phyloP scores from a whole-genome alignment of 2,797 vertebrate genomes.

The Alca torda region DNA sequence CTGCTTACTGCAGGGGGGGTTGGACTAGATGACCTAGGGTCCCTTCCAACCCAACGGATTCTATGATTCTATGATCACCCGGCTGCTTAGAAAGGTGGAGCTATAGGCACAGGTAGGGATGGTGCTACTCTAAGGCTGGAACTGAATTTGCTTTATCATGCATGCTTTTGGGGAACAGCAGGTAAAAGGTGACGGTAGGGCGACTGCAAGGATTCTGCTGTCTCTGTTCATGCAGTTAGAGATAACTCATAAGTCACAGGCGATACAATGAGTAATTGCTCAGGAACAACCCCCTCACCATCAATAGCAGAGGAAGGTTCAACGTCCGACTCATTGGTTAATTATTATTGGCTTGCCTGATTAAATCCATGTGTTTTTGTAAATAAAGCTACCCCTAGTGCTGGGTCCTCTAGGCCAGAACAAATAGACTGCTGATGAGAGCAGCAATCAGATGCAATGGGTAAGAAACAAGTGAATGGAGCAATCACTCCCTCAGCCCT shows the following conservation, averaged over 20 bases:
- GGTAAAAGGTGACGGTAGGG: neutral
- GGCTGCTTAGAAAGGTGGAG: neutral
- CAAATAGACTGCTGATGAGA: neutral
- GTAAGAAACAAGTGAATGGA: neutral
- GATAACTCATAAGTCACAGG: constrained; percentile 4
- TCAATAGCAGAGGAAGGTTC: neutral
- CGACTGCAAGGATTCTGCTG: neutral
- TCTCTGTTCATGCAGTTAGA: neutral
- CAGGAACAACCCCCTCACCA: neutral
- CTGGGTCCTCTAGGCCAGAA: neutral
- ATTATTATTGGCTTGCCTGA: constrained; percentile 62
- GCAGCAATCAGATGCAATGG: neutral
- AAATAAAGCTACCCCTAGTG: neutral
- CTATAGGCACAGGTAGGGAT: neutral
- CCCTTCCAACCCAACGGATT: too few species aligned
- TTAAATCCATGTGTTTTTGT: constrained; percentile 4
- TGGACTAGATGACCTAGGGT: too few species aligned
- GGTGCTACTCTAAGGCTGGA: neutral
- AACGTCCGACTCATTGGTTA: constrained; percentile 64
- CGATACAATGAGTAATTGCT: constrained; percentile 21
- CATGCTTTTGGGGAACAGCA: neutral
- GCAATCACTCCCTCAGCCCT: neutral
- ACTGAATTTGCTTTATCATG: neutral
- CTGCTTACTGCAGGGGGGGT: too few species aligned
- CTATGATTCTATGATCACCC: too few species aligned